phyloP scores from a whole-genome alignment of 2,113 vertebrate genomes.

The Pleuronectes platessa region DNA sequence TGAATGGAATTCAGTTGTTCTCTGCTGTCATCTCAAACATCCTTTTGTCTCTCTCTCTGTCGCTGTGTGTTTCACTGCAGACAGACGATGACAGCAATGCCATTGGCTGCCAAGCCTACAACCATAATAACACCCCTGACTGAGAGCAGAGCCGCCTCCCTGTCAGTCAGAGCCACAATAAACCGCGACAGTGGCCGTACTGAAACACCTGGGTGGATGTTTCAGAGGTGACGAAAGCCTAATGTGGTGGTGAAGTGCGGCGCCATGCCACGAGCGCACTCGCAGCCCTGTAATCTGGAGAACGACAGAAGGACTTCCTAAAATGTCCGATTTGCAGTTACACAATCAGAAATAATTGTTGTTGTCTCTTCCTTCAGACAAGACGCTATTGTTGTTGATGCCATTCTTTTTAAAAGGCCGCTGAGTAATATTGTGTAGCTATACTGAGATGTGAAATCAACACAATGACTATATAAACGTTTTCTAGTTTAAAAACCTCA shows the following conservation, averaged over 20 bases:
- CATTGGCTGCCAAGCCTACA: constrained; percentile 37
- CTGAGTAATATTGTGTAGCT: too few relatives aligned
- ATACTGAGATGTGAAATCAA: too few relatives aligned
- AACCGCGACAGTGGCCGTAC: constrained; percentile 24
- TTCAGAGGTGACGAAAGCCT: constrained; percentile 54
- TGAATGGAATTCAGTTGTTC: constrained; percentile 25
- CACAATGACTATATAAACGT: too few relatives aligned
- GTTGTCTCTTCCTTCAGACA: neutral
- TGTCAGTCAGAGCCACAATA: constrained; percentile 53
- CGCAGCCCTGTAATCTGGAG: constrained; percentile 56
- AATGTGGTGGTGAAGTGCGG: constrained; percentile 46
- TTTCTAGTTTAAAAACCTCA: too few relatives aligned
- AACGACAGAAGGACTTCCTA: constrained; percentile 44
- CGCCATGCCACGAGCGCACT: neutral
- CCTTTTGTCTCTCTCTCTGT: constrained; percentile 23
- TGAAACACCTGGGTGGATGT: constrained; percentile 64
- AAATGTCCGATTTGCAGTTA: constrained; percentile 40
- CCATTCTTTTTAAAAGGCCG: too few relatives aligned
- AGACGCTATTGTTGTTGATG: neutral
- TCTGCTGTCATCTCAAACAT: constrained; percentile 38
- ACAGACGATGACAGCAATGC: constrained; percentile 57
- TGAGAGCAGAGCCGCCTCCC: constrained; percentile 17
- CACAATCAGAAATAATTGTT: neutral
- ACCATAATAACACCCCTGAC: constrained; percentile 49
- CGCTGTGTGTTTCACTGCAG: constrained; percentile 17